A percentile compares a stretch with the other conserved stretches of the same genome.
phyloP scores from a whole-genome alignment of 2,888 invertebrate species.

The Trachelus troglodyta region DNA sequence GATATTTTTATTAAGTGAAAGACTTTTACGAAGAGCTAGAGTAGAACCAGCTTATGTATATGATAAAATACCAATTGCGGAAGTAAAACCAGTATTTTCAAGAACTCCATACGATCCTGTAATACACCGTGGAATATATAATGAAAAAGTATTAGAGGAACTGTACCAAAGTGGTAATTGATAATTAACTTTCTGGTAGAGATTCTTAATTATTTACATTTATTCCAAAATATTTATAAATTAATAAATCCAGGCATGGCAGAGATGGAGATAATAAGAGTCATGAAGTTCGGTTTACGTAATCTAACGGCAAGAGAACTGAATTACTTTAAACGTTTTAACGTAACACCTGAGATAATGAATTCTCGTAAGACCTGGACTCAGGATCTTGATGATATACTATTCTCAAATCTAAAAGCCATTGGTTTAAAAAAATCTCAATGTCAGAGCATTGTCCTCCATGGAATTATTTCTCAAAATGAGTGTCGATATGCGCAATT shows the following conservation, averaged over 20 bases:
- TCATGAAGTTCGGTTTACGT: slow-evolving; percentile 41
- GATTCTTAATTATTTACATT: background rate
- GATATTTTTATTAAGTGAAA: slow-evolving; percentile 8
- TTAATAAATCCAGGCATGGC: slow-evolving; percentile 32
- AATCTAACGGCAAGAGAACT: slow-evolving; percentile 28
- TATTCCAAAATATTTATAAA: background rate
- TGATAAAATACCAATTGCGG: slow-evolving; percentile 4
- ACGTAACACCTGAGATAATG: slow-evolving; percentile 15
- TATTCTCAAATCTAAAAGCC: slow-evolving; percentile 31
- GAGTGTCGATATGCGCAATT: slow-evolving; percentile 25
- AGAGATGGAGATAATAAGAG: slow-evolving; percentile 31
- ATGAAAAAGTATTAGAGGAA: slow-evolving; percentile 27
- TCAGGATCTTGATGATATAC: slow-evolving; percentile 18
- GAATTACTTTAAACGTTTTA: slow-evolving; percentile 29
- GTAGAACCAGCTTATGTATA: background rate
- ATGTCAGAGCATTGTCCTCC: slow-evolving; percentile 32
- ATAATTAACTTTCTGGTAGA: background rate
- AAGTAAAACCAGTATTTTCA: background rate
- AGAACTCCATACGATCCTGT: slow-evolving; percentile 20
- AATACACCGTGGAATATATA: slow-evolving; percentile 38
- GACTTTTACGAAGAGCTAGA: slow-evolving; percentile 10
- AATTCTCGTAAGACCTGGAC: slow-evolving; percentile 20
- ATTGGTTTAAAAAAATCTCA: slow-evolving; percentile 29
- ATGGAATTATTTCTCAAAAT: slow-evolving; percentile 35
- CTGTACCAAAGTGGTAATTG: slow-evolving; percentile 31